phyloP scores from a whole-genome alignment of 2,888 invertebrate genomes.

The Entomobrya multifasciata region DNA sequence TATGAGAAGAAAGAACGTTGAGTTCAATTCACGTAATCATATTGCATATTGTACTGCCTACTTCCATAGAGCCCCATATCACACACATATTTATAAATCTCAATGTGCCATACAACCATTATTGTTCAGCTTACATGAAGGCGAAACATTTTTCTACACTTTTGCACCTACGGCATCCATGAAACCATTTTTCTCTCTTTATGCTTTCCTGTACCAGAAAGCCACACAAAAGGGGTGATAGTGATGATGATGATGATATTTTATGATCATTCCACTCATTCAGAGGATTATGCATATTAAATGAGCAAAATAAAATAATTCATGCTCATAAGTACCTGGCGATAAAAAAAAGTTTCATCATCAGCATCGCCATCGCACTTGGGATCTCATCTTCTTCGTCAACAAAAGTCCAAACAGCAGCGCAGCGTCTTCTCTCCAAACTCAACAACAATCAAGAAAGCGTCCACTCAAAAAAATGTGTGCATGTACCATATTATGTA shows the following conservation, averaged over 20 bases:
- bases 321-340: not conserved
- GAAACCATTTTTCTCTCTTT: not conserved
- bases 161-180: constrained; percentile 1
- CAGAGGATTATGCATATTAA: not conserved
- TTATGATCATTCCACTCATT: not conserved
- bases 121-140: too few relatives aligned
- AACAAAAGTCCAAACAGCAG: too few relatives aligned
- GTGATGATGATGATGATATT: constrained; percentile 5
- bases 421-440: too few relatives aligned
- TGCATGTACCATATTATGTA: too few relatives aligned
- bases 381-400: not conserved
- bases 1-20: constrained; percentile 25
- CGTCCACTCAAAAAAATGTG: too few relatives aligned
- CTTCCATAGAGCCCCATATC: constrained; percentile 21
- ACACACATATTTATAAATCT: not conserved
- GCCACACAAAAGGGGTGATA: constrained; percentile 26
- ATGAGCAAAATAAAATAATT: constrained; percentile 41
- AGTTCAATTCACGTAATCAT: not conserved
- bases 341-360: not conserved
- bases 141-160: too few relatives aligned
- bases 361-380: not conserved
- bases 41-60: too few relatives aligned
- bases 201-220: not conserved
- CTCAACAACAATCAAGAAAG: too few relatives aligned
- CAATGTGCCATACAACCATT: too few relatives aligned